These are phyloP conservation scores for Neelides sp. DNA, from an alignment of 1,140 invertebrate genomes.

Conservation along the genomic window DNA sequence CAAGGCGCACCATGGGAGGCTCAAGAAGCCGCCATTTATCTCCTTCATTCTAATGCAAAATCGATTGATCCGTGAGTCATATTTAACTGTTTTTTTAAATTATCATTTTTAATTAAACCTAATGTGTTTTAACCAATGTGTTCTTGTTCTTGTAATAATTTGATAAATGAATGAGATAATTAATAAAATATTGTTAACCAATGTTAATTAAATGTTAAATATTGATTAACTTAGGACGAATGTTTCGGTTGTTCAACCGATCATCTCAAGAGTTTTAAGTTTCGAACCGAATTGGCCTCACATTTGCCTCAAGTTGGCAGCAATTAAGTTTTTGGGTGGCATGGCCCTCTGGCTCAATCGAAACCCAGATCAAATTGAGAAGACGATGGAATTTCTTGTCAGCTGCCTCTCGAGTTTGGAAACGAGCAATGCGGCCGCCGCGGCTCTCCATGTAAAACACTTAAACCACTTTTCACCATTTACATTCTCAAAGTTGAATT, in stretches of 20 bases:
- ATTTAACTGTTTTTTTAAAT: background rate
- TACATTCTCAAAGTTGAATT: slow-evolving; percentile 22
- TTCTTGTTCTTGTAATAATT: no score
- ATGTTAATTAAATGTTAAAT: no score
- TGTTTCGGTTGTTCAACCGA: slow-evolving; percentile 79
- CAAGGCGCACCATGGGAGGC: slow-evolving; percentile 73
- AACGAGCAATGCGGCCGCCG: slow-evolving; percentile 17
- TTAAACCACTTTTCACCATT: slow-evolving; percentile 13
- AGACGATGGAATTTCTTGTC: slow-evolving; percentile 31
- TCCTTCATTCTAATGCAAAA: slow-evolving; percentile 90
- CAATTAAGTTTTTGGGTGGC: slow-evolving; percentile 77
- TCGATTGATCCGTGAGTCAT: slow-evolving; percentile 83
- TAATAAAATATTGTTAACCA: no score
- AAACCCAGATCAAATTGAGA: slow-evolving; percentile 57
- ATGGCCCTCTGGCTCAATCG: slow-evolving; percentile 89
- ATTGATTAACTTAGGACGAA: no score
- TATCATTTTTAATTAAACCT: background rate
- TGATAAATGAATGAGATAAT: no score
- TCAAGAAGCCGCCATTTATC: slow-evolving; percentile 85
- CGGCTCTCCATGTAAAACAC: slow-evolving; percentile 20
- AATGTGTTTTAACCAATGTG: background rate
- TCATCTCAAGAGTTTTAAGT: slow-evolving; percentile 76
- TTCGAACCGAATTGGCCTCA: slow-evolving; percentile 74
- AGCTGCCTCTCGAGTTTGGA: slow-evolving; percentile 23
- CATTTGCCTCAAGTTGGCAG: slow-evolving; percentile 75